phyloP scores from a whole-genome alignment of 2,888 invertebrate genomes.

The Bugulina stolonifera region DNA sequence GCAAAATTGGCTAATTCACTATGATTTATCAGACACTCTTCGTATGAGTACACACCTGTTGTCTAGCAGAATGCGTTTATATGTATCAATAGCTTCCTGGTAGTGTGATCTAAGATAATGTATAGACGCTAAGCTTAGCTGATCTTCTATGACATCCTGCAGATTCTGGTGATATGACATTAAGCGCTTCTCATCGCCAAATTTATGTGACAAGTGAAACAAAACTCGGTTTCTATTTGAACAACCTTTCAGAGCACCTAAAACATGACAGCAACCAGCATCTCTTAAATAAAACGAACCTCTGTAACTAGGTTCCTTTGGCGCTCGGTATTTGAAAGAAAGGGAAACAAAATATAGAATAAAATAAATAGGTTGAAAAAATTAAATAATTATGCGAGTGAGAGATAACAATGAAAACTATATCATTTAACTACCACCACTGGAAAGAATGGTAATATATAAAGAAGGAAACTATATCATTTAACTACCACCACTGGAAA shows the following conservation, averaged over 20 bases:
- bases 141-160: slow-evolving; percentile 85
- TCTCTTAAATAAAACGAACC: background rate
- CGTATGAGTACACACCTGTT: slow-evolving; percentile 74
- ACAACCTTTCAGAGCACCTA: slow-evolving; percentile 17
- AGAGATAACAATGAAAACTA: no score
- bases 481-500: no score
- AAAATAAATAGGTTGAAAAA: no score
- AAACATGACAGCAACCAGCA: slow-evolving; percentile 26
- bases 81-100: slow-evolving; percentile 96
- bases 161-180: slow-evolving; percentile 78
- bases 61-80: slow-evolving; percentile 83
- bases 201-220: slow-evolving; percentile 89
- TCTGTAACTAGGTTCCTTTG: slow-evolving; percentile 1
- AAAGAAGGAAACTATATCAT: no score
- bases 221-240: slow-evolving; percentile 66
- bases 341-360: background rate
- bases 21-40: no score
- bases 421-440: no score
- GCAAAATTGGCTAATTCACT: no score
- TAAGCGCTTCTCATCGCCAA: slow-evolving; percentile 77
- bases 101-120: slow-evolving; percentile 94
- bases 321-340: background rate
- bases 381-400: no score
- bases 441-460: no score
- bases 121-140: slow-evolving; percentile 87